A percentile compares a stretch with the other conserved stretches of the same genome.
phyloP scores from a whole-genome alignment of 1,140 invertebrate species.

The Bombyx mori region DNA sequence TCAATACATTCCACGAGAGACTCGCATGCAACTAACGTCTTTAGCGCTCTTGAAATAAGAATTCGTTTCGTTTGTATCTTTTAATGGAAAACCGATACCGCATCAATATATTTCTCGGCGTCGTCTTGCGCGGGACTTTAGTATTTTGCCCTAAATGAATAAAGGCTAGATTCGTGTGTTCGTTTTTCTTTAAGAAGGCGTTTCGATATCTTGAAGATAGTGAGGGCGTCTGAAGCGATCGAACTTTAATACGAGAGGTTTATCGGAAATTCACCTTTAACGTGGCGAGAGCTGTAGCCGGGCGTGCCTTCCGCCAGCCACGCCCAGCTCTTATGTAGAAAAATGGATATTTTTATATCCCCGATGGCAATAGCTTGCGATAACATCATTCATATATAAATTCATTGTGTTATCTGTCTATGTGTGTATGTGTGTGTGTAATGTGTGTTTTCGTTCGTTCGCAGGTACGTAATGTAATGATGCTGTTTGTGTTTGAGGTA shows the following conservation, averaged over 20 bases:
- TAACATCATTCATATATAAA: neutral
- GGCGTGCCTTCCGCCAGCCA: constrained; percentile 48
- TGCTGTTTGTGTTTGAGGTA: constrained; percentile 40
- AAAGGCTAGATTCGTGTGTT: constrained; percentile 30
- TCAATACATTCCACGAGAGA: constrained; percentile 61
- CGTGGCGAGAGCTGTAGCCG: constrained; percentile 35
- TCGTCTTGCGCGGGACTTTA: constrained; percentile 17
- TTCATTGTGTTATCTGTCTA: neutral
- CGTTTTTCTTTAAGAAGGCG: constrained; percentile 56
- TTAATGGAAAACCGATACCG: constrained; percentile 69
- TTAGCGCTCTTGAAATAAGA: constrained; percentile 17
- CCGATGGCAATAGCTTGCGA: constrained; percentile 31
- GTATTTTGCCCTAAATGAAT: constrained; percentile 19
- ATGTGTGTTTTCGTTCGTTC: constrained; percentile 8
- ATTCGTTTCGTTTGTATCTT: constrained; percentile 18
- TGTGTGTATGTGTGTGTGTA: too few species aligned
- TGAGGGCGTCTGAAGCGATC: constrained; percentile 64
- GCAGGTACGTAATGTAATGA: constrained; percentile 52
- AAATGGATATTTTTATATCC: constrained; percentile 35
- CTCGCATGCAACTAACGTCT: constrained; percentile 28
- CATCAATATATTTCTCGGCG: constrained; percentile 63
- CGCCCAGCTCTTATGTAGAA: constrained; percentile 60
- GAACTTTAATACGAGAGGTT: constrained; percentile 46
- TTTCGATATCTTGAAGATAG: constrained; percentile 70
- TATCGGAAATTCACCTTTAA: constrained; percentile 64